Evolutionary conservation across 2,113 vertebrate species (phyloP).

Genomic region (Apodemus sylvaticus): DNA sequence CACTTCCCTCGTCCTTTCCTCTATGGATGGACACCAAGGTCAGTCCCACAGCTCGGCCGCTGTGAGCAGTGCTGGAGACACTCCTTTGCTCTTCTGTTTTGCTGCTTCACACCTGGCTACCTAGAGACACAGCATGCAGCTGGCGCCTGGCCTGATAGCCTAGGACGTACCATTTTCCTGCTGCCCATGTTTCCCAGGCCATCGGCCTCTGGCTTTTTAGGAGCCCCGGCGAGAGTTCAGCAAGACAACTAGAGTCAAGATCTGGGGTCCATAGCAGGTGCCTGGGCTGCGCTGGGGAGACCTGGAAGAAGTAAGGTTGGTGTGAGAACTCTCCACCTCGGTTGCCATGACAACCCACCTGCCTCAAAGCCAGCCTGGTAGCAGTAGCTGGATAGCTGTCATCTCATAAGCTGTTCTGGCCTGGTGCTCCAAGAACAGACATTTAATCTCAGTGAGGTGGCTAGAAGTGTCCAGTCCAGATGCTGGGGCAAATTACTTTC

Average conservation of each 20-base stretch:
- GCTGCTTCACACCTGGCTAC: rapidly evolving
- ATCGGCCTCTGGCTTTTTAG: neutral
- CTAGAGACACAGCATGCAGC: too few relatives aligned
- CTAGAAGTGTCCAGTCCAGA: neutral
- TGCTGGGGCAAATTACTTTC: rapidly evolving
- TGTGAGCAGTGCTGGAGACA: neutral
- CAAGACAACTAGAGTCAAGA: neutral
- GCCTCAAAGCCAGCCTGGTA: neutral
- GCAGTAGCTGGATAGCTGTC: too few relatives aligned
- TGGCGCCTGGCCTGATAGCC: neutral
- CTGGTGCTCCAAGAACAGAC: neutral
- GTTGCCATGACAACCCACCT: neutral
- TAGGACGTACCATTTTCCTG: too few relatives aligned
- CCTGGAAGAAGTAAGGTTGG: neutral
- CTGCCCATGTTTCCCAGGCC: neutral
- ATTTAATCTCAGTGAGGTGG: neutral
- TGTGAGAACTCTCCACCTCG: neutral
- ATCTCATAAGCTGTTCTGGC: too few relatives aligned
- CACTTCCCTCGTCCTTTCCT: too few relatives aligned
- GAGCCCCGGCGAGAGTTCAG: too few relatives aligned
- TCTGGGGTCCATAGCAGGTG: rapidly evolving
- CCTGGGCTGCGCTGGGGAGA: too few relatives aligned
- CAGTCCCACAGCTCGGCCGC: neutral
- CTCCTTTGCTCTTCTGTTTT: neutral
- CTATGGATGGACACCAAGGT: neutral